phyloP scores from a whole-genome alignment of 2,113 vertebrate genomes.

The Barbus barbus region DNA sequence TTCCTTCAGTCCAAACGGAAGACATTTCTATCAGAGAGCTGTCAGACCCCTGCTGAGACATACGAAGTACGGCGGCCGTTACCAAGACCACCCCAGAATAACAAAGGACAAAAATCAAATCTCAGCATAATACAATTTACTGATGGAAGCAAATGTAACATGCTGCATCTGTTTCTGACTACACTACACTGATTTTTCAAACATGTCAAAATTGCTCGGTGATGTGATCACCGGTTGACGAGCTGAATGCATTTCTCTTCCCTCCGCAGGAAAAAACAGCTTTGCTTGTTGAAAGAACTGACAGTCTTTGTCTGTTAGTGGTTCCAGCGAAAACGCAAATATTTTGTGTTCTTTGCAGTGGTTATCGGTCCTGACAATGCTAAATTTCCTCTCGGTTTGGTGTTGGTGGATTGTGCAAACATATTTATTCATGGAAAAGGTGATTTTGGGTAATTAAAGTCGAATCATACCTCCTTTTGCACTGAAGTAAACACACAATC shows the following conservation, averaged over 20 bases:
- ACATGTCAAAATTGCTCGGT: constrained; percentile 15
- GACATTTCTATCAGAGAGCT: constrained; percentile 38
- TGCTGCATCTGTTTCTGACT: constrained; percentile 33
- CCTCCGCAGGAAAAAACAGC: constrained; percentile 1
- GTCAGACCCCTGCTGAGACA: constrained; percentile 32
- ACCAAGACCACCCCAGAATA: constrained; percentile 34
- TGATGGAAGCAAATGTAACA: constrained; percentile 3
- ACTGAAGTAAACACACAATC: not conserved
- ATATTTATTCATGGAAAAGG: constrained; percentile 24
- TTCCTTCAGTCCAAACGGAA: constrained; percentile 3
- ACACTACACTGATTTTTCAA: constrained; percentile 40
- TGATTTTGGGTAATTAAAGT: not conserved
- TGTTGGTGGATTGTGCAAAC: not conserved
- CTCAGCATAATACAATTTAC: constrained; percentile 3
- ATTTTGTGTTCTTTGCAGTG: not conserved
- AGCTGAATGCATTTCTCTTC: constrained; percentile 11
- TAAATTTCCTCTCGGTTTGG: not conserved
- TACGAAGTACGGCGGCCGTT: not conserved
- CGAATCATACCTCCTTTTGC: not conserved
- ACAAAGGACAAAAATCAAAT: constrained; percentile 26
- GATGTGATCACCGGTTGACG: constrained; percentile 25
- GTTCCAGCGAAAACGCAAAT: not conserved
- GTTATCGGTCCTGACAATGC: constrained; percentile 1
- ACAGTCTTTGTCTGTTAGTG: constrained; percentile 8
- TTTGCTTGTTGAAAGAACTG: constrained; percentile 4